phyloP scores from a whole-genome alignment of 2,797 vertebrate genomes.

The Tolypeutes matacus region DNA sequence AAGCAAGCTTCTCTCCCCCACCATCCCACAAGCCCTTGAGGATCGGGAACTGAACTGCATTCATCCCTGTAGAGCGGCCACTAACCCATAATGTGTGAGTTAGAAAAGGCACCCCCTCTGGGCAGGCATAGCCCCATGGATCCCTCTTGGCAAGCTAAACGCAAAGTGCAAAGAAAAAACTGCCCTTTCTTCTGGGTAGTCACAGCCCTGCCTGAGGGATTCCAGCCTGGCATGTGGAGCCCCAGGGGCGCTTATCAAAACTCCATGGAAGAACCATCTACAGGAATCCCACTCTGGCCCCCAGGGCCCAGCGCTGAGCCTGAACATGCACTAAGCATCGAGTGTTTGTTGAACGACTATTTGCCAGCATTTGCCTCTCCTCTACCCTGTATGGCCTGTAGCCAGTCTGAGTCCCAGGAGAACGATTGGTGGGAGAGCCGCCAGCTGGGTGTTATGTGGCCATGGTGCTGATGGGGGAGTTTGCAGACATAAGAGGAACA shows the following conservation, averaged over 20 bases:
- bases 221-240: neutral
- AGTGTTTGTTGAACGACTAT: slow-evolving; percentile 61
- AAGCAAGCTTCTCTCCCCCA: neutral
- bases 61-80: neutral
- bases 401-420: neutral
- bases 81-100: neutral
- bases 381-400: neutral
- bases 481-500: slow-evolving; percentile 81
- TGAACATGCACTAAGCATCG: neutral
- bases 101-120: neutral
- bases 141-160: neutral
- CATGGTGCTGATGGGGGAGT: slow-evolving; percentile 83
- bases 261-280: neutral
- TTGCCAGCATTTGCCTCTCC: neutral
- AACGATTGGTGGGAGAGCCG: neutral
- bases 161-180: neutral
- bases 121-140: neutral
- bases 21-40: neutral
- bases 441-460: slow-evolving; percentile 72
- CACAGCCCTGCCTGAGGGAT: neutral
- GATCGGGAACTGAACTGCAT: neutral
- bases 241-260: too few species aligned
- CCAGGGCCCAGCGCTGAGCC: neutral
- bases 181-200: neutral
- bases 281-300: neutral